These are phyloP conservation scores for Drosophila mayri DNA, from an alignment of 1,140 invertebrate species.

Conservation along the genomic window DNA sequence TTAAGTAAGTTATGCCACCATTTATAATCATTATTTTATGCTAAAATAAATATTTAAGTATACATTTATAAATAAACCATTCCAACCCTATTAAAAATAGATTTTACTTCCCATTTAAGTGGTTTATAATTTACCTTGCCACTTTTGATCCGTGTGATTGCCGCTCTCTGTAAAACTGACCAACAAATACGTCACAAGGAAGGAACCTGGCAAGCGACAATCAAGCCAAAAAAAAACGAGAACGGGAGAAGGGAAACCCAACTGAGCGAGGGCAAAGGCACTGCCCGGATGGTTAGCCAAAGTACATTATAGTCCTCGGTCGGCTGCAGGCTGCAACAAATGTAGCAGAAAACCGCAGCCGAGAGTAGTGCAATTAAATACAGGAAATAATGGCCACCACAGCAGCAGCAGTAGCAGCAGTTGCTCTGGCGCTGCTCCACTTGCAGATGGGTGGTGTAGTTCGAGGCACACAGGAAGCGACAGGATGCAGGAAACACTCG, in stretches of 20 bases:
- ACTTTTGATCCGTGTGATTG: slow-evolving; percentile 10
- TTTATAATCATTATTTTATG: not conserved
- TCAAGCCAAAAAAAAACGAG: slow-evolving; percentile 17
- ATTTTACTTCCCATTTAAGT: not conserved
- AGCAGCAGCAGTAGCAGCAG: slow-evolving; percentile 43
- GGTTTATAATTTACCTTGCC: not conserved
- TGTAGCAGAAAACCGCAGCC: slow-evolving; percentile 81
- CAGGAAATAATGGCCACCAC: slow-evolving; percentile 81
- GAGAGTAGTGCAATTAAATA: slow-evolving; percentile 83
- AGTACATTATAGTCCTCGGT: slow-evolving; percentile 75
- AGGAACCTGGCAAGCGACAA: slow-evolving; percentile 39
- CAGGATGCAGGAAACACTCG: slow-evolving; percentile 49
- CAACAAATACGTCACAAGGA: slow-evolving; percentile 56
- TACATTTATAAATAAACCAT: not conserved
- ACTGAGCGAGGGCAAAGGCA: slow-evolving; percentile 14
- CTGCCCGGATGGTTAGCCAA: slow-evolving; percentile 57
- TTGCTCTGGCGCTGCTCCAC: not conserved
- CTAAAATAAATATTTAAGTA: not conserved
- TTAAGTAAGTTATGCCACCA: no score
- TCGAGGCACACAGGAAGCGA: slow-evolving; percentile 54
- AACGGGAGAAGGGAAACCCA: not conserved
- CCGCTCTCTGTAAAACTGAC: slow-evolving; percentile 37
- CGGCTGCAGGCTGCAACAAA: slow-evolving; percentile 73
- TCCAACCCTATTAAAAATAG: not conserved
- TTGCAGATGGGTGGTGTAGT: slow-evolving; percentile 7